Evolutionary conservation across 2,113 vertebrate species (phyloP), one percentile per base, ranked within the genome.

Genomic region (Eclectus roratus): DNA sequence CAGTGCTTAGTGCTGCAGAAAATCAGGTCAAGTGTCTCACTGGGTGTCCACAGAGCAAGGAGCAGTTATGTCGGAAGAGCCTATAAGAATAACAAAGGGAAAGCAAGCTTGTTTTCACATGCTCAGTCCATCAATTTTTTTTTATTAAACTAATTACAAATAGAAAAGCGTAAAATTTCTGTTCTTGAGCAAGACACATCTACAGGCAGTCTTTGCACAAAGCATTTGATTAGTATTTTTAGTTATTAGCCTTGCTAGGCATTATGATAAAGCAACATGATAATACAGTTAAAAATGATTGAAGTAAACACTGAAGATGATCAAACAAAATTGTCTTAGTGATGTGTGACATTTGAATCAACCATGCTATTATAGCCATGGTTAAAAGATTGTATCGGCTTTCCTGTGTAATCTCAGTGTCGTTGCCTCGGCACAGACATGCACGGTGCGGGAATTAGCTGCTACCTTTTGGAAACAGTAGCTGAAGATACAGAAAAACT

Each of bases 1-100:
- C 77, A 84, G 27, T 87, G 94, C 56, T 96, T 94, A 93, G 69
- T 80, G 73, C 95, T 88, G 91, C 95, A 97, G 94, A 97, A 96
- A 96, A 96, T 96, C 83, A 65, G 93, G 94, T 95, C 94, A 93
- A 79, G 89, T 91, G 69, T 91, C 92, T 94, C n/a, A 8, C 27
- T 11, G 78, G 66, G 85, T 76, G 74, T 79, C 85, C 3, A 1
- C 39, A 46, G 91, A 58, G 46, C 21, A 13, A 90, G 92, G 58
- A 89, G 65, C 78, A 50, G 72, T 46, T 63, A 19, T 2, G 56
- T 60, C 70, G 79, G 60, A 82, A 80, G 55, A 55, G 35, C 21
- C 70, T 80, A 17, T 46, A 43, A 55, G 80, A 74, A 23, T 19
- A 91, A 88, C 46, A 70, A n/a, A 61, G 29, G 68, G 31, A 50